Base-by-base conservation (phyloP, 2,113 vertebrate genomes). In the Grantiella picta region DNA sequence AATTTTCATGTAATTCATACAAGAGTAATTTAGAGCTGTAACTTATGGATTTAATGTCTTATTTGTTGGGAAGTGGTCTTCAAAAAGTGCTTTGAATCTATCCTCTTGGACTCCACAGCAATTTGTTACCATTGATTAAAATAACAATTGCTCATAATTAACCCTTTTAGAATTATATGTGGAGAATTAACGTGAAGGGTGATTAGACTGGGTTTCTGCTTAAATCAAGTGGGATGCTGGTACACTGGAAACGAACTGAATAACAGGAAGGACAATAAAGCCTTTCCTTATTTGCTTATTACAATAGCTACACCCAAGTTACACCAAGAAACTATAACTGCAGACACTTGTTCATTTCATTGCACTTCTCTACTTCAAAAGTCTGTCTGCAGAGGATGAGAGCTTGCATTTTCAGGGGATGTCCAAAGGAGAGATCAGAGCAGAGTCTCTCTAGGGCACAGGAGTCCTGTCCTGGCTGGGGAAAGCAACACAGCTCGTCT, bases 31-130 rank as follows among this genome's bases (percentile, higher is more conserved):
- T 86, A 73, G 49, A 93, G 31, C 54, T 66, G 9, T 40, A 94
- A 54, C 20, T 78, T 50, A 40, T 25, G 19, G 64, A 70, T 66
- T 73, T 95, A 73, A 72, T 84, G 77, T 83, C 60, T 93, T 90
- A 70, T 61, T 86, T 87, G 23, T 79, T 57, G 66, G 27, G 53
- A 90, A 94, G 50, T 50, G 44, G 38, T 73, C 90, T 88, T 94
- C 84, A 93, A 54, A 95, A 90, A 61, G 45, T 94, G 11, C 28
- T 96, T 92, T 88, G 49, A 92, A 89, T 83, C 80, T 88, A 14
- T 84, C 61, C 33, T 56, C 64, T 78, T 94, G 44, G 56, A 56
- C 49, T 88, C 56, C 2, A 1, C 24, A 60, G 35, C 2, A 14
- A 73, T 89, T 76, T 61, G 33, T 40, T 82, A 57, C 22, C 56